Base-by-base conservation (phyloP, 2,113 vertebrate species). In the Toxotes jaculatrix region DNA sequence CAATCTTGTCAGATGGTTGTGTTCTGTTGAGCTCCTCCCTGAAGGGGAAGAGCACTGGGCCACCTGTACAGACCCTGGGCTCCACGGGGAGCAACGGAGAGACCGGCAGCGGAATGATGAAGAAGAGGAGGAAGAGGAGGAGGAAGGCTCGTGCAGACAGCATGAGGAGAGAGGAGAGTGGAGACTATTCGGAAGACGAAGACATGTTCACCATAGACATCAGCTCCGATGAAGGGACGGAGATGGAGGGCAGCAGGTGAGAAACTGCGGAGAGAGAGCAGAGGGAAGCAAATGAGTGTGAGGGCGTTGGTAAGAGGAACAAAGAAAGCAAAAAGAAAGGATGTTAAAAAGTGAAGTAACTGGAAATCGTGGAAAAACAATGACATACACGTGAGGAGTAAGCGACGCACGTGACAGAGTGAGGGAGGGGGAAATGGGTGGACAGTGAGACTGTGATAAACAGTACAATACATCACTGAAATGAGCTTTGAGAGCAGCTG, bases 151-250 rank as follows among this genome's bases (percentile, higher is more conserved):
- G 96, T 89, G 72, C 95, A 43, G 97, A 98, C 90, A 97, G 87
- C 87, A 40, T 96, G 65, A 97, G 96, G 87, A 92, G 96, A 86
- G 98, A 97, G 14, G 97, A 96, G 42, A 93, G 72, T 21, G 90
- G 74, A 7, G 95, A 97, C 76, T 95, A 97, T 0, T 96, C 96
- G 0, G 98, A 96, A 65, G 96, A 97, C 3, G 97, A 99, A 32
- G 97, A 99, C 83, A 96, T 99, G 97, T 99, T 99, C 87, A 93
- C 96, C 67, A 97, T 99, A 21, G 98, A 99, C 88, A 96, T 99
- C 92, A 99, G 97, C 89, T 99, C 98, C 0, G 97, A 99, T 1
- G 97, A 98, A 82, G 96, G 74, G 49, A 27, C 66, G 1, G 86
- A 83, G 61, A 87, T 75, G 64, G 88, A 91, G 56, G 87, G 10